Percentiles rank a stretch among this genome's conserved stretches.
phyloP scores from a whole-genome alignment of 1,140 invertebrate species.

The Andrena cerasifolii region DNA sequence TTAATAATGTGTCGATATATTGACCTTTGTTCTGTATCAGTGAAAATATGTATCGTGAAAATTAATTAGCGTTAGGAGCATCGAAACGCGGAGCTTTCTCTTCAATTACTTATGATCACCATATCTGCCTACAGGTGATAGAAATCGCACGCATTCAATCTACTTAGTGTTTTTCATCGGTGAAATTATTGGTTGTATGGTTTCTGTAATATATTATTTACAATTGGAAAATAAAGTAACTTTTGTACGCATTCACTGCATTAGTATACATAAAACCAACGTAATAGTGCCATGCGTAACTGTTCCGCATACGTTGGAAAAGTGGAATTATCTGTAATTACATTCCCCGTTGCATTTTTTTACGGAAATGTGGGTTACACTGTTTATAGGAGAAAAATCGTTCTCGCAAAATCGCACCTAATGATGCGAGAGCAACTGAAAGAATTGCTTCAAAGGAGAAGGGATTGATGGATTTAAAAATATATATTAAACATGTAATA shows the following conservation, averaged over 20 bases:
- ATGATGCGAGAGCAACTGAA: background rate
- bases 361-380: conserved; percentile 25
- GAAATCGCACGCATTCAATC: no score
- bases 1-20: no score
- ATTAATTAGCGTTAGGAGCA: no score
- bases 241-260: background rate
- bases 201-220: background rate
- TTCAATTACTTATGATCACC: no score
- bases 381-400: background rate
- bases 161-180: no score
- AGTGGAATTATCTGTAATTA: conserved; percentile 13
- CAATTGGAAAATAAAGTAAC: background rate
- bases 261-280: background rate
- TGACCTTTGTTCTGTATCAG: no score
- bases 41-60: no score
- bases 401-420: conserved; percentile 3
- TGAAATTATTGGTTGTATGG: no score
- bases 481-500: background rate
- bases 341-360: background rate
- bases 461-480: background rate
- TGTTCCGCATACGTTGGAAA: background rate
- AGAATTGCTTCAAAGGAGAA: background rate
- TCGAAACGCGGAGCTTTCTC: no score
- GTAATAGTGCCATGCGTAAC: background rate
- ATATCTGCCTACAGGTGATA: no score